A percentile compares a stretch with the other conserved stretches of the same genome.
Evolutionary conservation across 2,888 invertebrate species (phyloP).

Genomic region (Drosophila kanekoi): DNA sequence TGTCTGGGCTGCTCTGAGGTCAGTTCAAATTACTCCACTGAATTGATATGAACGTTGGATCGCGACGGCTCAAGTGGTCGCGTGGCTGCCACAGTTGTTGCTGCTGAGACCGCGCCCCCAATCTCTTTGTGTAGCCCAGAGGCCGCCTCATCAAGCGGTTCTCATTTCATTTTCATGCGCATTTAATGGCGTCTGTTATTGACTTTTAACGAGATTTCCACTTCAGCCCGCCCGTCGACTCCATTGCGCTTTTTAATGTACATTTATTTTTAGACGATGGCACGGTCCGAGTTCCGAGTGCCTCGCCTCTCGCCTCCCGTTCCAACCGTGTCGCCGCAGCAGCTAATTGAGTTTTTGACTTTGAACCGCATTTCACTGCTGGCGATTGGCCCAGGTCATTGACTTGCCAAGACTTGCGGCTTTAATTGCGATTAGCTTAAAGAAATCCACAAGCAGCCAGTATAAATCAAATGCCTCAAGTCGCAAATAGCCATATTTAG

Average conservation of each 20-base stretch:
- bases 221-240: conserved; percentile 52
- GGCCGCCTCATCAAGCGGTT: conserved; percentile 51
- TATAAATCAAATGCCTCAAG: conserved; percentile 64
- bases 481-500: conserved; percentile 52
- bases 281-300: conserved; percentile 28
- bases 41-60: conserved; percentile 45
- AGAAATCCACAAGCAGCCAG: conserved; percentile 16
- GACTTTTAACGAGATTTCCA: conserved; percentile 79
- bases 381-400: conserved; percentile 61
- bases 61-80: conserved; percentile 71
- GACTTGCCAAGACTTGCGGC: conserved; percentile 42
- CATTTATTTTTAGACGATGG: conserved; percentile 49
- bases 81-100: conserved; percentile 51
- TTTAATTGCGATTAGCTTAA: conserved; percentile 48
- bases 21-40: conserved; percentile 64
- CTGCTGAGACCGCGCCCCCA: conserved; percentile 9
- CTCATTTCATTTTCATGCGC: conserved; percentile 79
- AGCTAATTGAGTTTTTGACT: conserved; percentile 79
- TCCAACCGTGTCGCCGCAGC: conserved; percentile 5
- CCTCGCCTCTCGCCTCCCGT: conserved; percentile 2
- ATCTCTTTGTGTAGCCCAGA: conserved; percentile 19
- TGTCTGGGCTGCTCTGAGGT: conserved; percentile 60
- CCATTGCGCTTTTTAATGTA: conserved; percentile 45
- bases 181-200: conserved; percentile 82
- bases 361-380: conserved; percentile 57